These are phyloP conservation scores for Toxotes chatareus DNA, from an alignment of 2,113 vertebrate genomes.

Conservation along the genomic window DNA sequence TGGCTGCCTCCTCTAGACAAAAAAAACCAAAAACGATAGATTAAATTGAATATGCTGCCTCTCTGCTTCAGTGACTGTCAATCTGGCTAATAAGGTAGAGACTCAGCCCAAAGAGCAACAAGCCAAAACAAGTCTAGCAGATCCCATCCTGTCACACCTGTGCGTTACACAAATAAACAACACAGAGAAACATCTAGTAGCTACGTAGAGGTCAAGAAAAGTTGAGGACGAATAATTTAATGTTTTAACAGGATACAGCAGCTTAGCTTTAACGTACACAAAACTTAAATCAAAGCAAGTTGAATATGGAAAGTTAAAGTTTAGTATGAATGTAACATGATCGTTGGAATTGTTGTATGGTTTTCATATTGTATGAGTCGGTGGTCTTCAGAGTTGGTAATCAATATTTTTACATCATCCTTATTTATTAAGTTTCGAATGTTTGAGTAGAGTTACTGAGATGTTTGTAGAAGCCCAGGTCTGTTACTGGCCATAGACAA, in stretches of 20 bases:
- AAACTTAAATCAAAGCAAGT: neutral
- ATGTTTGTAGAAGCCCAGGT: neutral
- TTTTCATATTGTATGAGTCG: neutral
- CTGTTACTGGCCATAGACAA: neutral
- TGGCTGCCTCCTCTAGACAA: neutral
- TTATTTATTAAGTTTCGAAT: neutral
- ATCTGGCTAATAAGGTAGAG: slow-evolving; percentile 11
- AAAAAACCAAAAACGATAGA: neutral
- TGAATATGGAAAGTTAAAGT: neutral
- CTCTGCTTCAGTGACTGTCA: slow-evolving; percentile 1
- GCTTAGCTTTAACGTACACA: neutral
- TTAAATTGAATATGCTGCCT: neutral
- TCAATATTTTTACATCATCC: neutral
- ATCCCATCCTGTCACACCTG: neutral
- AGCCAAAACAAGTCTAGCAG: slow-evolving; percentile 24
- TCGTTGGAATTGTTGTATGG: neutral
- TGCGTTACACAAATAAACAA: neutral
- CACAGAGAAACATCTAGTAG: neutral
- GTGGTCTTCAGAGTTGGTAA: neutral
- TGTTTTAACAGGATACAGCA: neutral
- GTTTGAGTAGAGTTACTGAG: neutral
- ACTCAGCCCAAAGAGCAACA: slow-evolving; percentile 4
- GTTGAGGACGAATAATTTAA: neutral
- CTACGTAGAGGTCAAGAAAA: no score
- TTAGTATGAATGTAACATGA: neutral